Evolutionary conservation across 2,797 vertebrate genomes (phyloP).

Genomic region (Pteronotus mesoamericanus): DNA sequence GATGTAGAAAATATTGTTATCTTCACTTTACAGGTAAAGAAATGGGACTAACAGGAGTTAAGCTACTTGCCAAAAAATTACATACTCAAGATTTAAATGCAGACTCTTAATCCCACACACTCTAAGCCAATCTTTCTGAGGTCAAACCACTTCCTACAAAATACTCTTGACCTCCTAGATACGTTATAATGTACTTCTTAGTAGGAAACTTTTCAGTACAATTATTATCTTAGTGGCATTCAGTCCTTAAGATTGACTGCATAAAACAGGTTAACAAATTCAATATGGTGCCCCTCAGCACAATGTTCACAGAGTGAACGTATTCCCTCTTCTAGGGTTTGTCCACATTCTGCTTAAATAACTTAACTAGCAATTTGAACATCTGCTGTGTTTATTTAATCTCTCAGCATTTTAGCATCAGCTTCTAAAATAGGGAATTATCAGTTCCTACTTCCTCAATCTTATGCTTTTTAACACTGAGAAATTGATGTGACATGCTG

Average conservation of each 20-base stretch:
- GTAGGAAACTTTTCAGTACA: background rate
- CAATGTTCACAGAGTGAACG: background rate
- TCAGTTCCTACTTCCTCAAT: slow-evolving; percentile 43
- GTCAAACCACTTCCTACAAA: background rate
- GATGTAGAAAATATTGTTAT: background rate
- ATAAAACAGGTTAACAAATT: slow-evolving; percentile 5
- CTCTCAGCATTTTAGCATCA: slow-evolving; percentile 35
- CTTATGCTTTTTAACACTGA: slow-evolving; percentile 20
- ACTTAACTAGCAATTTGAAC: slow-evolving; percentile 36
- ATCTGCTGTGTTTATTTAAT: slow-evolving; percentile 55
- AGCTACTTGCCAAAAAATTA: background rate
- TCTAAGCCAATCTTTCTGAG: background rate
- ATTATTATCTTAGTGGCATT: background rate
- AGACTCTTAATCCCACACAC: background rate
- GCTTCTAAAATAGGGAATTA: slow-evolving; percentile 46
- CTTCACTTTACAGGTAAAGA: background rate
- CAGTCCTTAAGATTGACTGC: background rate
- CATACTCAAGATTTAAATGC: background rate
- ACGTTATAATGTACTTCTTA: background rate
- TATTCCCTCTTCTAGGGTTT: background rate
- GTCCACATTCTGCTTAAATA: slow-evolving; percentile 32
- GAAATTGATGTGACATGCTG: background rate
- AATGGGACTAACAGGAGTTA: background rate
- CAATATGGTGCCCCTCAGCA: background rate
- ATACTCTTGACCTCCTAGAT: background rate